Base-by-base conservation (phyloP, 2,888 invertebrate species). In the Drosophila antonietae region DNA sequence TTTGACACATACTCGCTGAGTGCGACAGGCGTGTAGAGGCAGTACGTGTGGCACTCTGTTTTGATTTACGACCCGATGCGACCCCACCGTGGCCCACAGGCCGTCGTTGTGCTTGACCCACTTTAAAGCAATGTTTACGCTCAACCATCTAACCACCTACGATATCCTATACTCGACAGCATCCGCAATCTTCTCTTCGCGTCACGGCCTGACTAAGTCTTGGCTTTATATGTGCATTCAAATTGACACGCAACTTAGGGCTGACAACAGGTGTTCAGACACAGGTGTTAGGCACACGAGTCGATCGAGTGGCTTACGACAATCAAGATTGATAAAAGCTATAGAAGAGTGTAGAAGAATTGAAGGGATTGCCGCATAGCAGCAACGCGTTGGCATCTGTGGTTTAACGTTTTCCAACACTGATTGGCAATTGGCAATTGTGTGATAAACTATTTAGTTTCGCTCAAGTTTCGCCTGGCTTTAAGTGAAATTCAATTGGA, bases 51-150 rank as follows among this genome's bases (percentile, higher is more conserved):
- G 53, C 73, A 64, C 67, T 61, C 71, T 71, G 63, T 59, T 68
- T 81, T 79, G 74, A 78, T 80, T 81, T 81, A 78, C 74, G 78
- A 73, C 58, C 55, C 66, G 55, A 47, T 58, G 63, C 57, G 41
- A 41, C 46, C 41, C 51, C 33, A 8, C 46, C 23, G 7, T 39
- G 67, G 66, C 52, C 52, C 61, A 53, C 63, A 62, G 59, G 33
- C 20, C 49, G 62, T 18, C 49, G 33, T 61, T 58, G 78, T 65
- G 81, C 67, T 69, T 81, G 78, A 78, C 78, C 81, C 69, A 69
- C 77, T 78, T 73, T 35, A 61, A 23, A 41, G 10, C 35, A 18
- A 68, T 31, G 33, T 9, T 15, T 10, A 0, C 31, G 12, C 28
- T 23, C 9, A 15, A 9, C 37, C 33, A 10, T 23, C 23, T 23